Base-by-base conservation (phyloP, 1,140 invertebrate species). In the Leptinotarsa defecta region DNA sequence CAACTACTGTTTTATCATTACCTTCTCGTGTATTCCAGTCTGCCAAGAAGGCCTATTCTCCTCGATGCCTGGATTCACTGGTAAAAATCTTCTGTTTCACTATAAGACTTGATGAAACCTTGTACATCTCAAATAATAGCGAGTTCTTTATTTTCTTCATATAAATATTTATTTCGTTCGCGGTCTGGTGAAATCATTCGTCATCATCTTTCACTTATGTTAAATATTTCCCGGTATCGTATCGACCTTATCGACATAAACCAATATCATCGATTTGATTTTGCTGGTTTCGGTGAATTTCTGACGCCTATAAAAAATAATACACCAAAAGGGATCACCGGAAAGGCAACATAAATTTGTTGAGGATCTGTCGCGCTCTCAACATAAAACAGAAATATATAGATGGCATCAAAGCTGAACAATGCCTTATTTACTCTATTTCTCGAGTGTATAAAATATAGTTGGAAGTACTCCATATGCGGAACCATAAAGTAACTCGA, bases 371-470 rank as follows among this genome's bases (percentile, higher is more conserved):
- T 68, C 65, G 65, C 43, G n/a, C 65, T 68, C 65, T 68, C 65
- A 43, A 68, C 43, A 68, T 68, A 68, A 34, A 68, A n/a, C 24
- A 68, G 24, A 27, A 43, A 68, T 34, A 64, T 64, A 68, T 68
- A 68, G 65, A 68, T 68, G 43, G 20, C 65, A 68, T 68, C 65
- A 68, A 68, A 68, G 43, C 65, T 43, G 65, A 22, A 68, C 24
- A 34, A 68, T 22, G 27, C 1, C 43, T 68, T 68, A 68, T 68
- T 68, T 68, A 43, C 65, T 68, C 65, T 68, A 68, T 68, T 43
- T 68, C 27, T 68, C 27, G 27, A 68, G 65, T 68, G 65, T 68
- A 43, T 68, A 68, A 68, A 68, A 68, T 68, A 68, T 68, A 68
- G 65, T 68, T 34, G 11, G 27, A 24, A 68, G 65, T 68, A 68